A percentile compares a stretch with the other conserved stretches of the same genome.
Conservation (phyloP, 1,140 invertebrate species). For the Drosophila novamexicana region DNA sequence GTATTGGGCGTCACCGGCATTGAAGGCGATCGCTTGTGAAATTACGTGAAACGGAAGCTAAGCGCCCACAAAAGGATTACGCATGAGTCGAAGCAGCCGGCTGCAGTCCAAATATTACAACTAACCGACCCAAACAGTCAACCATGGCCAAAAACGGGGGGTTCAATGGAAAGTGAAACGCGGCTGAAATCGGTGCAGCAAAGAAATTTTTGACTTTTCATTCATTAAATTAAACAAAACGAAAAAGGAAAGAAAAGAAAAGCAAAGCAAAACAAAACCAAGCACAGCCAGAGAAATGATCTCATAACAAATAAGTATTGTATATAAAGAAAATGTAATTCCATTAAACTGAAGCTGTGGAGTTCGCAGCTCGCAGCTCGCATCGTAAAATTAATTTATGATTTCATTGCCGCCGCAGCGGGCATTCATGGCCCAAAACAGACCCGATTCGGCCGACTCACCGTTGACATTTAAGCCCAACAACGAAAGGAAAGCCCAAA, state of each 20-base stretch:
- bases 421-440: constrained; percentile 20
- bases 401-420: constrained; percentile 33
- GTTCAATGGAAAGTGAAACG: constrained; percentile 67
- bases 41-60: constrained; percentile 48
- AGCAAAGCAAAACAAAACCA: constrained; percentile 4
- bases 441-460: neutral
- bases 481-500: neutral
- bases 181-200: constrained; percentile 38
- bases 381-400: constrained; percentile 32
- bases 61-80: constrained; percentile 44
- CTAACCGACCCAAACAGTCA: constrained; percentile 13
- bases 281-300: constrained; percentile 42
- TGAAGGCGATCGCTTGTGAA: constrained; percentile 17
- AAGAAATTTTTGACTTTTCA: constrained; percentile 49
- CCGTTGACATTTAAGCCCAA: constrained; percentile 20
- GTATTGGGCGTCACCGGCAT: constrained; percentile 22
- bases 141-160: constrained; percentile 19
- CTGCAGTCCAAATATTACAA: constrained; percentile 26
- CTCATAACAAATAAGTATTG: constrained; percentile 50
- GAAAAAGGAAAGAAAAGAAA: constrained; percentile 14
- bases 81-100: constrained; percentile 31
- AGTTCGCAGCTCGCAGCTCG: constrained; percentile 4
- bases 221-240: constrained; percentile 55
- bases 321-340: constrained; percentile 44
- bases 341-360: constrained; percentile 44